phyloP scores from a whole-genome alignment of 2,797 vertebrate species.

The Eidolon dupreanum region DNA sequence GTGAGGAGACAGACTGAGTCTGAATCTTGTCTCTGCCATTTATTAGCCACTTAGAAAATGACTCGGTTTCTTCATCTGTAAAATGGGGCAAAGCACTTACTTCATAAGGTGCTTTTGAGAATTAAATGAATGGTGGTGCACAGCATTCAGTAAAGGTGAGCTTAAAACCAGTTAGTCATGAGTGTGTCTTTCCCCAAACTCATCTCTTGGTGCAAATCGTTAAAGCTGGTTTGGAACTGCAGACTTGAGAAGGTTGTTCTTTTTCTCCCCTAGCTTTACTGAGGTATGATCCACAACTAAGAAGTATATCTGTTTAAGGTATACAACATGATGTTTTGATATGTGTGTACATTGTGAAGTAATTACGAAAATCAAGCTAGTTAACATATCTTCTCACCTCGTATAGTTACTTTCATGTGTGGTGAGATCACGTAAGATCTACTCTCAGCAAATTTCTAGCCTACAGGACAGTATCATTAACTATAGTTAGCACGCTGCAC shows the following conservation, averaged over 20 bases:
- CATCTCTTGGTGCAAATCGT: background rate
- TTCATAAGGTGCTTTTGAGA: background rate
- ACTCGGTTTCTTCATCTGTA: conserved; percentile 24
- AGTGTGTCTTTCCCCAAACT: background rate
- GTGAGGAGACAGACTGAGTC: background rate
- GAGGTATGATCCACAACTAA: background rate
- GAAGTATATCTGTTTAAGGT: background rate
- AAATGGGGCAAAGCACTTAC: background rate
- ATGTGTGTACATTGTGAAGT: background rate
- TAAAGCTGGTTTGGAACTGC: background rate
- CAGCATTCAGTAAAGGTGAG: background rate
- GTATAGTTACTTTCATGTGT: background rate
- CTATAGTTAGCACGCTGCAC: background rate
- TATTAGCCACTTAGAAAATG: background rate
- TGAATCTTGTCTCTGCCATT: background rate
- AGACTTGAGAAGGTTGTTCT: too few relatives aligned
- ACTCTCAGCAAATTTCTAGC: background rate
- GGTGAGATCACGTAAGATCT: background rate
- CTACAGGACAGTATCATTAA: background rate
- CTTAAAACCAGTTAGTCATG: background rate
- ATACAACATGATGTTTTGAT: background rate
- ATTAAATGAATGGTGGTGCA: background rate
- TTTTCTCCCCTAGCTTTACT: background rate
- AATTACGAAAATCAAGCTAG: background rate
- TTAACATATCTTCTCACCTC: background rate